Conservation (phyloP, 1,140 invertebrate species). For the Trichonephila inaurata region DNA sequence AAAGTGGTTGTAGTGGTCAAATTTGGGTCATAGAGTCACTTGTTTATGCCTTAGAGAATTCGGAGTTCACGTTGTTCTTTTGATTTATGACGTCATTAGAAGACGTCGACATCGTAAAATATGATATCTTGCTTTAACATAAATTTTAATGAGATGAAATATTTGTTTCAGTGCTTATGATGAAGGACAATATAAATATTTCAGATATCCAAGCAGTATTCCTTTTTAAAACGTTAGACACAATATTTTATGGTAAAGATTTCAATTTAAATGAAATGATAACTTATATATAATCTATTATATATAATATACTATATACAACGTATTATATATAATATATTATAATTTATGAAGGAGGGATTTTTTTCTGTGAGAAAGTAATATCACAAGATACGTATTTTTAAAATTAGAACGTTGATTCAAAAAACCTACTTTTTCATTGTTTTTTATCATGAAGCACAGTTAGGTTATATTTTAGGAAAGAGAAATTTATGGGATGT, state of each 20-base stretch:
- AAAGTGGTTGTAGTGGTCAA: constrained; percentile 1
- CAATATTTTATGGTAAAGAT: neutral
- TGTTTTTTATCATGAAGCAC: too few relatives aligned
- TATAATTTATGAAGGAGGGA: neutral
- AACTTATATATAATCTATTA: too few relatives aligned
- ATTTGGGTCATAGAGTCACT: neutral
- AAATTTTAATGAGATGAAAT: neutral
- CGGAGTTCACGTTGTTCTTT: neutral
- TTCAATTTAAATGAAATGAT: neutral
- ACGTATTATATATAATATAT: too few relatives aligned
- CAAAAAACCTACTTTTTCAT: too few relatives aligned
- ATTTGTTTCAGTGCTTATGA: neutral
- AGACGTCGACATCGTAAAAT: neutral
- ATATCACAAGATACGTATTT: too few relatives aligned
- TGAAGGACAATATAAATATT: neutral
- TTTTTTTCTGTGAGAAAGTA: neutral
- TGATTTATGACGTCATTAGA: neutral
- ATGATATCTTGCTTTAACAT: neutral
- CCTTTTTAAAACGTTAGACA: neutral
- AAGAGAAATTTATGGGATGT: too few relatives aligned
- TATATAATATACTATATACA: too few relatives aligned
- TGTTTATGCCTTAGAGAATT: neutral
- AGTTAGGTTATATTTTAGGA: too few relatives aligned
- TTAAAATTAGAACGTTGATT: too few relatives aligned
- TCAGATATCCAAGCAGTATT: neutral